Evolutionary conservation across 2,888 invertebrate genomes (phyloP).

Genomic region (Mesochorus sp.): DNA sequence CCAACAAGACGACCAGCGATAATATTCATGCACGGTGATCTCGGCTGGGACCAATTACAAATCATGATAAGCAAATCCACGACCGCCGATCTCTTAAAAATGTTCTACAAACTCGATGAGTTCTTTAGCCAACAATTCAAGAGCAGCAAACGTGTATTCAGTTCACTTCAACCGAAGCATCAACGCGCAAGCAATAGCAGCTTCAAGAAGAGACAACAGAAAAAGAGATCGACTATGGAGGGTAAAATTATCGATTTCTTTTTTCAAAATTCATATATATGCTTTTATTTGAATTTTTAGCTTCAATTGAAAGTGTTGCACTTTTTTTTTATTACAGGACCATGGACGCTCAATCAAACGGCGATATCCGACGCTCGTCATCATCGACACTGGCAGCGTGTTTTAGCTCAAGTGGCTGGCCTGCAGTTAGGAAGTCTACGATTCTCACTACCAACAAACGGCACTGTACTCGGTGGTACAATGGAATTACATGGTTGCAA

Average conservation of each 20-base stretch:
- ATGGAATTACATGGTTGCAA: slow-evolving; percentile 95
- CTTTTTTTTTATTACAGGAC: slow-evolving; percentile 64
- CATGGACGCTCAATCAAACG: slow-evolving; percentile 77
- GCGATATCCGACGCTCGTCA: slow-evolving; percentile 87
- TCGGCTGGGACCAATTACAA: slow-evolving; percentile 98
- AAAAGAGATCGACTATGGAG: slow-evolving; percentile 79
- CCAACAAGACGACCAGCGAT: slow-evolving; percentile 91
- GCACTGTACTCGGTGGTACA: slow-evolving; percentile 93
- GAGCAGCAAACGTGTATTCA: slow-evolving; percentile 96
- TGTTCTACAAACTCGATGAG: slow-evolving; percentile 97
- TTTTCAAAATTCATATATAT: neutral
- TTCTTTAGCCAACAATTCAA: slow-evolving; percentile 99
- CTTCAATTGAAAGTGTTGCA: no score
- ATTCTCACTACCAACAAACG: slow-evolving; percentile 86
- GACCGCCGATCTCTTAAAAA: slow-evolving; percentile 97
- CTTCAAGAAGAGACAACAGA: slow-evolving; percentile 77
- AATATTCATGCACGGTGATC: slow-evolving; percentile 95
- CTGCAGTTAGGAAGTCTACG: slow-evolving; percentile 89
- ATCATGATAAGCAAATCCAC: slow-evolving; percentile 98
- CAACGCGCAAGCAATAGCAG: slow-evolving; percentile 76
- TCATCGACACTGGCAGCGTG: slow-evolving; percentile 97
- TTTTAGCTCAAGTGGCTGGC: slow-evolving; percentile 91
- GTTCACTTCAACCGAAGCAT: slow-evolving; percentile 85
- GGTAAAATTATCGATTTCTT: slow-evolving; percentile 75
- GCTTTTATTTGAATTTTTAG: slow-evolving; percentile 19